phyloP scores from a whole-genome alignment of 1,140 invertebrate genomes.

The Eulimnadia texana region DNA sequence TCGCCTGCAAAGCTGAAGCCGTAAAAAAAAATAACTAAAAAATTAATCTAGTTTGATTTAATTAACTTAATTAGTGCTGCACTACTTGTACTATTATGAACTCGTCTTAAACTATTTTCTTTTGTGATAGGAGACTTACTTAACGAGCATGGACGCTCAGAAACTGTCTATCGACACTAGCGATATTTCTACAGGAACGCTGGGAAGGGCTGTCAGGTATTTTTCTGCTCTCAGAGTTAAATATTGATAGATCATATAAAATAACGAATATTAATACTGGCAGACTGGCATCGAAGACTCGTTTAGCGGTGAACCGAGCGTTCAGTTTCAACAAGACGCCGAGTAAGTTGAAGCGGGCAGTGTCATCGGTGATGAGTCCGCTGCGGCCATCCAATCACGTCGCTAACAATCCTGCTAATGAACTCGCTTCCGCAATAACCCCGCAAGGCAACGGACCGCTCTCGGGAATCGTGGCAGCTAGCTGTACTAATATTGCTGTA shows the following conservation, averaged over 20 bases:
- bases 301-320: constrained; percentile 38
- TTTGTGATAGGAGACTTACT: constrained; percentile 52
- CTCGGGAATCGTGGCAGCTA: background rate
- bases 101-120: background rate
- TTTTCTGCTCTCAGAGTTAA: constrained; percentile 18
- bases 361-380: constrained; percentile 84
- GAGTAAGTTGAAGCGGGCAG: constrained; percentile 76
- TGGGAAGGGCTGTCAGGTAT: constrained; percentile 67
- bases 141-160: constrained; percentile 54
- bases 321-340: constrained; percentile 91
- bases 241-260: background rate
- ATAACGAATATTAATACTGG: background rate
- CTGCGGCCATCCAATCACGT: constrained; percentile 13
- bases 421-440: constrained; percentile 34
- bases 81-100: background rate
- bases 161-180: constrained; percentile 70
- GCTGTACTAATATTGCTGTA: constrained; percentile 5
- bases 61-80: constrained; percentile 9
- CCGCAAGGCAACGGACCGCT: background rate
- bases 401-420: constrained; percentile 63
- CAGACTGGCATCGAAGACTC: constrained; percentile 25
- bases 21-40: constrained; percentile 24
- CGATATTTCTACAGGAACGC: constrained; percentile 62
- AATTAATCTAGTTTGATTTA: background rate
- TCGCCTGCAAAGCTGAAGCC: constrained; percentile 33